These are phyloP conservation scores for Akabosia matsudoensis DNA, from an alignment of 1,140 invertebrate species.

Conservation along the genomic window DNA sequence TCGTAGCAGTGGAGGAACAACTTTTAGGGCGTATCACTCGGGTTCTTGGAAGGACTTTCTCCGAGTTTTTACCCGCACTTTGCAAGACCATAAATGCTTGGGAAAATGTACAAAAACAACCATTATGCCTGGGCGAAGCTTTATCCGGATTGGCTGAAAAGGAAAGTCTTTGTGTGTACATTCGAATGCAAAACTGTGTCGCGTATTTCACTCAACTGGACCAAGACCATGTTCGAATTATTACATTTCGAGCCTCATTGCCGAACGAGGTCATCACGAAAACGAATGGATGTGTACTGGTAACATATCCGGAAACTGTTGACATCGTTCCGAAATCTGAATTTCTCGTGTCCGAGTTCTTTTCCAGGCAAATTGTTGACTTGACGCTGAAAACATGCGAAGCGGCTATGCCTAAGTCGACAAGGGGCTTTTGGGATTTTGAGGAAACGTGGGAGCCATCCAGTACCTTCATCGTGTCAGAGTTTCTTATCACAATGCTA, in stretches of 20 bases:
- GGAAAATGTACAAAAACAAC: too few species aligned
- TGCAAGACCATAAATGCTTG: too few species aligned
- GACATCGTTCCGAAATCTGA: background rate
- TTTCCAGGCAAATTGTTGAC: background rate
- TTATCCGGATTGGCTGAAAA: too few species aligned
- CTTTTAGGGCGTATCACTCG: too few species aligned
- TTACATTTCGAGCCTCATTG: background rate
- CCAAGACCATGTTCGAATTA: background rate
- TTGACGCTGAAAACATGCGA: background rate
- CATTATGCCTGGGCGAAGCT: too few species aligned
- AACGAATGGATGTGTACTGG: background rate
- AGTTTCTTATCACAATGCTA: background rate
- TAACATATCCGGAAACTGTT: slow-evolving; percentile 4
- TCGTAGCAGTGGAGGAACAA: too few species aligned
- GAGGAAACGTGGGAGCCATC: slow-evolving; percentile 8
- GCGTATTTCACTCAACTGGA: background rate
- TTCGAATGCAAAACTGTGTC: background rate
- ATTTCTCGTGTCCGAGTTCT: background rate
- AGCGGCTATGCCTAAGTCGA: background rate
- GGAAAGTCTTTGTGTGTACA: background rate
- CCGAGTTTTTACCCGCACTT: too few species aligned
- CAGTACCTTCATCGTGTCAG: background rate
- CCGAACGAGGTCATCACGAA: background rate
- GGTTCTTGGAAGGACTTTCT: too few species aligned
- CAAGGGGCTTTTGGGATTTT: background rate